Base-by-base conservation (phyloP, 2,797 vertebrate species). In the Craterocephalus amniculus region DNA sequence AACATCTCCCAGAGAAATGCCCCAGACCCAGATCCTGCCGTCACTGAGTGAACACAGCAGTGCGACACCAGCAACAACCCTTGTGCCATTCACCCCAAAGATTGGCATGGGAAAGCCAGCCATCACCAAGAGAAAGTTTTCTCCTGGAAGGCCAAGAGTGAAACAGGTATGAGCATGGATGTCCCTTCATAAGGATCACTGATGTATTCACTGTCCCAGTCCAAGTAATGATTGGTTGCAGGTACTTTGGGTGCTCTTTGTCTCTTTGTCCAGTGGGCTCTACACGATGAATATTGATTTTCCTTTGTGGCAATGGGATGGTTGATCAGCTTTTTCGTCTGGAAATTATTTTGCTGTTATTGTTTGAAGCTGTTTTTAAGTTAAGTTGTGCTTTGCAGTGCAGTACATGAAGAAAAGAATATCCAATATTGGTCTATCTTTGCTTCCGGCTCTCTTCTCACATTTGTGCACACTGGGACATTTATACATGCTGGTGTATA, bases 81-180 rank as follows among this genome's bases (percentile, higher is more conserved):
- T 96, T 58, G 92, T 98, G 91, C 94, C 96, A 26, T 94, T 97
- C 83, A 95, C 95, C 86, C 97, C 97, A 60, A 99, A 98, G 94
- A 99, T 98, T 24, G 97, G 97, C 88, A 98, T 98, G 97, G 97
- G 97, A 35, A 99, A 99, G 83, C 97, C 97, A 51, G 97, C 97
- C 86, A 99, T 99, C 90, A 96, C 96, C 86, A 99, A 98, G 93
- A 95, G 97, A 85, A 99, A 98, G 75, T 99, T 99, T 86, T 99
- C 97, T 78, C 97, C 97, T 7, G 97, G 97, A 24, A 96, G 97
- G 81, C 97, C 97, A 40, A 91, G 97, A 51, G 96, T 96, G 29
- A 97, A 96, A 93, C 97, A 97, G 97, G 97, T 99, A 94, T 86
- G 94, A 24, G 57, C n/a, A 32, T 63, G 20, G 10, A 52, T 36